phyloP scores from a whole-genome alignment of 1,140 invertebrate genomes.

The Andricus grossulariae region DNA sequence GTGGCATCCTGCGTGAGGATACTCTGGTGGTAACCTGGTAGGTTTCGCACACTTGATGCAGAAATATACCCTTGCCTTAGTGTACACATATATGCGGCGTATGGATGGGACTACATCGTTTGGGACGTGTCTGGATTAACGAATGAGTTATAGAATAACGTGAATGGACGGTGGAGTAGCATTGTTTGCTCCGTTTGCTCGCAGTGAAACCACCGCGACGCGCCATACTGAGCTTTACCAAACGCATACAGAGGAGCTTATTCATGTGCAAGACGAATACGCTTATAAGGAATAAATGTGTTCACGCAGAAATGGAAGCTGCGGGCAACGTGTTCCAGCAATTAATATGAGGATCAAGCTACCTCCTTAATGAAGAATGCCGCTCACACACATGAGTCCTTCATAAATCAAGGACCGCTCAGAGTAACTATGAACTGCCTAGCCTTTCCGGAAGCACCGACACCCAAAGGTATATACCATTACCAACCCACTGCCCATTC shows the following conservation, averaged over 20 bases:
- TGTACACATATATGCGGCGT: conserved; percentile 36
- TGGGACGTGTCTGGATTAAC: conserved; percentile 56
- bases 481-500: neutral
- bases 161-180: conserved; percentile 37
- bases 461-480: neutral
- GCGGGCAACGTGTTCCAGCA: conserved; percentile 49
- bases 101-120: conserved; percentile 49
- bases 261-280: conserved; percentile 32
- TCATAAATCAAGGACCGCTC: conserved; percentile 53
- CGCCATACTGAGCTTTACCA: neutral
- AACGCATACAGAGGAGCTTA: neutral
- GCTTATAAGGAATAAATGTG: conserved; percentile 32
- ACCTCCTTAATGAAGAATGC: conserved; percentile 57
- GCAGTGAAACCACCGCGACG: conserved; percentile 6
- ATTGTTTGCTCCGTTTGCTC: conserved; percentile 40
- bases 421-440: conserved; percentile 26
- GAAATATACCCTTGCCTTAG: conserved; percentile 15
- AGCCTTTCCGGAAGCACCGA: neutral
- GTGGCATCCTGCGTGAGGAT: conserved; percentile 18
- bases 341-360: conserved; percentile 58
- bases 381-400: conserved; percentile 48
- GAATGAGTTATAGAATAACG: conserved; percentile 58
- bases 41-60: conserved; percentile 13
- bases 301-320: conserved; percentile 44
- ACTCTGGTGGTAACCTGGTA: neutral